Evolutionary conservation across 2,888 invertebrate genomes (phyloP), one percentile per base, ranked within the genome.

Genomic region (Chrysolina oricalcia): DNA sequence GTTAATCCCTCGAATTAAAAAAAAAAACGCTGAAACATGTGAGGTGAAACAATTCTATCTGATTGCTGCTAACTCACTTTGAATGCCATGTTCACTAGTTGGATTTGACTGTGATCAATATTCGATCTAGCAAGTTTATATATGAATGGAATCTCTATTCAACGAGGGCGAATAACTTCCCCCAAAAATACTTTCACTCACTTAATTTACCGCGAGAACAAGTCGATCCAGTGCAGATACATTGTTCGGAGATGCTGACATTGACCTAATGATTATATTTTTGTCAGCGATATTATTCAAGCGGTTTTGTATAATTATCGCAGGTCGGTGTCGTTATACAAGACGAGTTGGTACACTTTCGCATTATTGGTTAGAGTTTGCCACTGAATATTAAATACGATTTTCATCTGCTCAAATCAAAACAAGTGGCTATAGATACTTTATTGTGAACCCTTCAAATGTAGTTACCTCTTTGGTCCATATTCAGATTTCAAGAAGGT

Each of bases 21-120:
- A 8, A 6, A 35, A 35, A 8, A 35, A 35, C 35, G 3, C 35
- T 43, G 43, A 43, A 43, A 43, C 43, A 15, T 1, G 8, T 43
- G 6, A 15, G 5, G 15, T 43, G 13, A 35, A 35, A 10, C 2
- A 66, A 15, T 27, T 27, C 27, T 35, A 11, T 53, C 53, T 19
- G n/a, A n/a, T 11, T 4, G 21, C 9, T 53, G 21, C 5, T 19
- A 1, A 83, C 84, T 83, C 79, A 84, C 84, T 83, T 83, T 82
- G 81, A 82, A 83, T 77, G 84, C 81, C 84, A 84, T 84, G 82
- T 82, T 73, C 21, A 21, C 53, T 21, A 27, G 21, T 50, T 50
- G 35, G 70, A 70, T 43, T 74, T 63, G 19, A 21, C 41, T 64
- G 40, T 41, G 41, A 64, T 64, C 19, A 19, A 21, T 21, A 19